Evolutionary conservation across 2,113 vertebrate species (phyloP).

Genomic region (Rhineura floridana): DNA sequence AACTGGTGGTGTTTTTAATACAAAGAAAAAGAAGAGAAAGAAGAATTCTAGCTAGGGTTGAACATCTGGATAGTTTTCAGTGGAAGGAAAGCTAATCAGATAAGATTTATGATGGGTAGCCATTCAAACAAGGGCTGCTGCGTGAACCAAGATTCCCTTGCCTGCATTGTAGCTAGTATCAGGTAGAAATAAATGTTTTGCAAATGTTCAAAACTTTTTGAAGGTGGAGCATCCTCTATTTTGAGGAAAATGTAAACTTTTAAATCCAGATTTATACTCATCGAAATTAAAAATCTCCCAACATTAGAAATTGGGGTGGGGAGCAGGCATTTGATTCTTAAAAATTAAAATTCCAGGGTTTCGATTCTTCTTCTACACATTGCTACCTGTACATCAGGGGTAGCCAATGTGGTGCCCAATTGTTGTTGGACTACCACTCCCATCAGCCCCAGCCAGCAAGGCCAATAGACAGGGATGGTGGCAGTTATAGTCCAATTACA

Average conservation of each 20-base stretch:
- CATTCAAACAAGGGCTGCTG: not conserved
- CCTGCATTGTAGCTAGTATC: not conserved
- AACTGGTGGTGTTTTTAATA: not conserved
- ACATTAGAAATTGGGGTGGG: not conserved
- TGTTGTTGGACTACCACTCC: too few species aligned
- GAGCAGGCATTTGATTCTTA: not conserved
- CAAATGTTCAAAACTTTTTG: not conserved
- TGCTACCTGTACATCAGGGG: not conserved
- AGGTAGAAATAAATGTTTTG: not conserved
- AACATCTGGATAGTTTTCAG: not conserved
- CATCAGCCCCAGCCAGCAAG: too few species aligned
- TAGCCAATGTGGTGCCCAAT: too few species aligned
- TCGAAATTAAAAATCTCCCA: not conserved
- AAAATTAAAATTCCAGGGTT: not conserved
- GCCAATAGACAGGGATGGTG: too few species aligned
- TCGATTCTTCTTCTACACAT: not conserved
- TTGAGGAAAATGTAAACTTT: not conserved
- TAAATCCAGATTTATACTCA: not conserved
- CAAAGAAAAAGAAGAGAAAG: not conserved
- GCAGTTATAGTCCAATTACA: too few species aligned
- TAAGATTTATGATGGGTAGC: not conserved
- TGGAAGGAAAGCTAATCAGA: not conserved
- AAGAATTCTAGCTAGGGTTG: not conserved
- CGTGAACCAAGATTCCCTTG: not conserved
- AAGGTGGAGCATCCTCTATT: not conserved